These are phyloP conservation scores for Pseudomyrmex sp. DNA, from an alignment of 1,140 invertebrate species.

Conservation along the genomic window DNA sequence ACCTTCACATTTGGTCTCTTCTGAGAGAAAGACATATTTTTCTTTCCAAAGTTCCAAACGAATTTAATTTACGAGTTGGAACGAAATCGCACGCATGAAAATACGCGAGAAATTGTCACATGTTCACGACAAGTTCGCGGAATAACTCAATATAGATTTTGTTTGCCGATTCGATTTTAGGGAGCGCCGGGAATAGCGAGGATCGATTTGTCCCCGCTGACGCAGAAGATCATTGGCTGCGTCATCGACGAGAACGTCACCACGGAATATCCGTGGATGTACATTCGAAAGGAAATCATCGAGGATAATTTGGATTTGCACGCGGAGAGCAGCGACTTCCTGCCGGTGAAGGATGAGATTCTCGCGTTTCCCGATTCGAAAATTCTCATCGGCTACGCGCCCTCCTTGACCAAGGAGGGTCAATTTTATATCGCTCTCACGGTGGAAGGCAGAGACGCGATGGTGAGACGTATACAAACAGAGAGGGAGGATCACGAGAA, in stretches of 20 bases:
- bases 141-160: no score
- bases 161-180: constrained; percentile 52
- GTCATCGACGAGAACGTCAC: constrained; percentile 87
- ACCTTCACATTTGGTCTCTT: not conserved
- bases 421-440: constrained; percentile 91
- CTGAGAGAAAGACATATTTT: no score
- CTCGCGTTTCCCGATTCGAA: constrained; percentile 85
- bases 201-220: constrained; percentile 80
- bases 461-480: constrained; percentile 85
- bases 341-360: constrained; percentile 85
- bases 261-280: constrained; percentile 90
- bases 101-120: no score
- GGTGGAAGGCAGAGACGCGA: constrained; percentile 81
- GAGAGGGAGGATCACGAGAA: constrained; percentile 87
- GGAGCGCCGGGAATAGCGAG: constrained; percentile 75
- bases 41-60: not conserved
- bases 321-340: constrained; percentile 86
- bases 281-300: constrained; percentile 87
- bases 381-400: constrained; percentile 89
- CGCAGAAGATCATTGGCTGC: constrained; percentile 85
- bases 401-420: constrained; percentile 86
- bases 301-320: constrained; percentile 86
- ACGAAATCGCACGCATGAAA: no score
- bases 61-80: no score
- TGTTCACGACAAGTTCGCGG: no score